Percentiles rank a stretch among this genome's conserved stretches.
These are phyloP conservation scores for Dreissena polymorpha DNA, from an alignment of 1,140 invertebrate species.

Conservation along the genomic window DNA sequence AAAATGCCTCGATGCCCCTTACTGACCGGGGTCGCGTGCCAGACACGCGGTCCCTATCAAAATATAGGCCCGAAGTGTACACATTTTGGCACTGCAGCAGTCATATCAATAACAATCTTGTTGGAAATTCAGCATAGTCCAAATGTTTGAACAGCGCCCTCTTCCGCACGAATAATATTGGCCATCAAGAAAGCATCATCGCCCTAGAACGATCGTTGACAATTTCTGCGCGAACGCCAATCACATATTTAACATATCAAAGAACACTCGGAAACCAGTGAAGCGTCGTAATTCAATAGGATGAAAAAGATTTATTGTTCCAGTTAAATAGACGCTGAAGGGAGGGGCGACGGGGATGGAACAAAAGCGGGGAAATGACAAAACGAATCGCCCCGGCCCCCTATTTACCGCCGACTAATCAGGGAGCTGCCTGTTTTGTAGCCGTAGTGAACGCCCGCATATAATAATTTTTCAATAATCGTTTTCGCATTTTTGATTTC, in stretches of 20 bases:
- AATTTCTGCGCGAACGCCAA: slow-evolving; percentile 34
- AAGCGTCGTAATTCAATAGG: slow-evolving; percentile 29
- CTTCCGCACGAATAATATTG: slow-evolving; percentile 29
- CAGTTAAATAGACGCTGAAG: slow-evolving; percentile 1
- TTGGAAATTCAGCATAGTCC: slow-evolving; percentile 27
- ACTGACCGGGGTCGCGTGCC: slow-evolving; percentile 17
- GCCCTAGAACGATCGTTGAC: slow-evolving; percentile 39
- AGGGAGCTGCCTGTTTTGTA: slow-evolving; percentile 19
- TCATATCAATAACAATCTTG: slow-evolving; percentile 36
- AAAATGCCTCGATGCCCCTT: slow-evolving; percentile 20
- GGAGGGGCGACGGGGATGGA: slow-evolving; percentile 16
- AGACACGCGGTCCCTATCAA: slow-evolving; percentile 10
- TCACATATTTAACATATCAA: slow-evolving; percentile 54
- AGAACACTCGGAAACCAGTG: slow-evolving; percentile 24
- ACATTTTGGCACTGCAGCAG: slow-evolving; percentile 21
- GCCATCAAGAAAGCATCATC: slow-evolving; percentile 39
- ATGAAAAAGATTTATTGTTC: slow-evolving; percentile 47
- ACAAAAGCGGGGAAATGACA: slow-evolving; percentile 17
- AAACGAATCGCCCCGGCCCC: slow-evolving; percentile 20
- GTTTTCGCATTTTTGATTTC: slow-evolving; percentile 3
- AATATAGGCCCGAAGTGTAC: slow-evolving; percentile 26
- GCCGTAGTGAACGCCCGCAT: slow-evolving; percentile 38
- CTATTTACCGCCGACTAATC: slow-evolving; percentile 26
- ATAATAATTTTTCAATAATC: slow-evolving; percentile 42
- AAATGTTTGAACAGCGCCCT: slow-evolving; percentile 13